Percentiles rank a stretch among this genome's conserved stretches.
These are phyloP conservation scores for Halesus radiatus DNA, from an alignment of 1,140 invertebrate species.

Conservation along the genomic window DNA sequence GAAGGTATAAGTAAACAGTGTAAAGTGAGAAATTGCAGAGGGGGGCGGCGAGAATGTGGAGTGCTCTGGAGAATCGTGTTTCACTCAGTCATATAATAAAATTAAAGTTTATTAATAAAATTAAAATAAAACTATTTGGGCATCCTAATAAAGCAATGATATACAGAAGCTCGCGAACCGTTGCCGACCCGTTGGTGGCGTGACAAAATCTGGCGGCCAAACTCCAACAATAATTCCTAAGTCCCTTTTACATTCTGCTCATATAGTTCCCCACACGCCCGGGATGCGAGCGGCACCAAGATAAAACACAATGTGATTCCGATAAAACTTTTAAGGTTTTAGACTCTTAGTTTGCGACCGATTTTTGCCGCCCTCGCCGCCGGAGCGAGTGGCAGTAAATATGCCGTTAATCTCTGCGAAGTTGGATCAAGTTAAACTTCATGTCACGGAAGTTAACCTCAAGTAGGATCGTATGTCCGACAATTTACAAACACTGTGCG, in stretches of 20 bases:
- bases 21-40: too few relatives aligned
- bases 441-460: conserved; percentile 31
- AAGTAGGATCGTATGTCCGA: neutral
- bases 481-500: neutral
- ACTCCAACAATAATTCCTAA: conserved; percentile 40
- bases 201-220: conserved; percentile 27
- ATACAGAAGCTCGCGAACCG: neutral
- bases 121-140: neutral
- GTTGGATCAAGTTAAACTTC: conserved; percentile 22
- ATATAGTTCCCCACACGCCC: conserved; percentile 23
- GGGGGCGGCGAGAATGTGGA: too few relatives aligned
- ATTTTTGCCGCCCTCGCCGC: conserved; percentile 13
- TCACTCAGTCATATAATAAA: neutral
- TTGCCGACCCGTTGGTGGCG: conserved; percentile 18
- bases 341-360: neutral
- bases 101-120: neutral
- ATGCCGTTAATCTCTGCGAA: conserved; percentile 35
- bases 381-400: conserved; percentile 14
- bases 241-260: conserved; percentile 21
- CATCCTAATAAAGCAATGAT: neutral
- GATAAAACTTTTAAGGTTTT: conserved; percentile 41
- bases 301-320: conserved; percentile 40
- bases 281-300: conserved; percentile 19
- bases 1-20: too few relatives aligned
- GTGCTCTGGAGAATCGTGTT: neutral